Evolutionary conservation across 2,888 invertebrate genomes (phyloP), one percentile per base, ranked within the genome.

Genomic region (Spodoptera picta): DNA sequence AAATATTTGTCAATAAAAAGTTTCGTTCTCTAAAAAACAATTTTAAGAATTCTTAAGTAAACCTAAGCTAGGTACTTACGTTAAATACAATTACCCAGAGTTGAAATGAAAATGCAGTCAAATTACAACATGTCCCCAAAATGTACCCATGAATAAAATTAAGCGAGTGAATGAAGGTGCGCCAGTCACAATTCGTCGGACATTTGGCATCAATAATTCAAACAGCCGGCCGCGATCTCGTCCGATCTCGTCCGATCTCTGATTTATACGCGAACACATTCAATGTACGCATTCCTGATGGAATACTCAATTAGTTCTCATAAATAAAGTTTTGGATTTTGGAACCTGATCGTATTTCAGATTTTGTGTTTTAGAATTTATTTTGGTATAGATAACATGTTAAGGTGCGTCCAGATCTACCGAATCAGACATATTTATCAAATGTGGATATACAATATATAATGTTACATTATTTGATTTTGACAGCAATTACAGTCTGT

Each of bases 121-220:
- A 9, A 36, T 36, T 36, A 36, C 36, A 7, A 50, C 7, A 14
- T 5, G 10, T 57, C 45, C 42, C 9, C 54, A 63, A 54, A 59
- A 56, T 53, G 50, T 63, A 48, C 56, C 50, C n/a, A 61, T 69
- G 57, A 74, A 74, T 68, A 57, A 67, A 57, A 68, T 68, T 71
- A 71, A 68, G 55, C 58, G 63, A 61, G 70, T 73, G 68, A 75
- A 75, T 55, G 70, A 71, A 80, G 74, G 74, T 71, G 73, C 71
- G 70, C 73, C 73, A 61, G 73, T 80, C 79, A 81, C 77, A 79
- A 82, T 75, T 69, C 69, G 75, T 59, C 55, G 69, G 73, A 80
- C 81, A 81, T 78, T 79, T 75, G 73, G 12, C 60, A 72, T 79
- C 77, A 80, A 82, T 82, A 82, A 82, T 81, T 82, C 79, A 76